Percentiles rank a stretch among this genome's conserved stretches.
Evolutionary conservation across 2,113 vertebrate species (phyloP).

Genomic region (Oreochromis niloticus): DNA sequence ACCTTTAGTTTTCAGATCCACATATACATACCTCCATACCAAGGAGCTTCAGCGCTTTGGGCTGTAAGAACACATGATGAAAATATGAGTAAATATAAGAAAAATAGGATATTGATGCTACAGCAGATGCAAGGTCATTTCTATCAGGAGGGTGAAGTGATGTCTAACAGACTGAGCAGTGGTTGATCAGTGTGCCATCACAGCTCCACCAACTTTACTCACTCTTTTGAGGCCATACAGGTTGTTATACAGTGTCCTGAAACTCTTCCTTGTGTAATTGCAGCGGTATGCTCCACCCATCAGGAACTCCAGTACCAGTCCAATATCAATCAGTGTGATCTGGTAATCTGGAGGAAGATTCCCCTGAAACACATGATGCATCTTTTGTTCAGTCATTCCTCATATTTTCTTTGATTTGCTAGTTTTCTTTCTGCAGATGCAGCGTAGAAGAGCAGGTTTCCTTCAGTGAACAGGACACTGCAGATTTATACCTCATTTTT

Average conservation of each 20-base stretch:
- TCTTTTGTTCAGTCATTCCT: neutral
- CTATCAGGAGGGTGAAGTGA: neutral
- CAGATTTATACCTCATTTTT: neutral
- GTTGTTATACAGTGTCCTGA: constrained; percentile 93
- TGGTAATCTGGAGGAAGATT: constrained; percentile 97
- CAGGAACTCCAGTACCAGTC: constrained; percentile 91
- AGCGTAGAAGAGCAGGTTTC: accelerated
- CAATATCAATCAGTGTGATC: constrained; percentile 96
- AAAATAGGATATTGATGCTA: accelerated
- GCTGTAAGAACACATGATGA: constrained; percentile 67
- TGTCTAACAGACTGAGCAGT: neutral
- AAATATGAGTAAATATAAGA: neutral
- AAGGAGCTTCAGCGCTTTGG: constrained; percentile 95
- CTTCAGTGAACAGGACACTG: neutral
- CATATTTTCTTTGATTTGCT: neutral
- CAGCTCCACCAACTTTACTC: constrained; percentile 14
- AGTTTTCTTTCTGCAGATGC: neutral
- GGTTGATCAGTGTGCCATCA: neutral
- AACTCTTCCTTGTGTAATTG: constrained; percentile 91
- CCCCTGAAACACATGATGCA: constrained; percentile 72
- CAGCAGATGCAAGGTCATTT: neutral
- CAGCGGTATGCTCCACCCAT: constrained; percentile 98
- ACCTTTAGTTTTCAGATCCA: neutral
- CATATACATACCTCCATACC: constrained; percentile 88
- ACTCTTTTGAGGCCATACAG: constrained; percentile 95